Conservation (phyloP, 2,797 vertebrate species). For the Tragopan temminckii region DNA sequence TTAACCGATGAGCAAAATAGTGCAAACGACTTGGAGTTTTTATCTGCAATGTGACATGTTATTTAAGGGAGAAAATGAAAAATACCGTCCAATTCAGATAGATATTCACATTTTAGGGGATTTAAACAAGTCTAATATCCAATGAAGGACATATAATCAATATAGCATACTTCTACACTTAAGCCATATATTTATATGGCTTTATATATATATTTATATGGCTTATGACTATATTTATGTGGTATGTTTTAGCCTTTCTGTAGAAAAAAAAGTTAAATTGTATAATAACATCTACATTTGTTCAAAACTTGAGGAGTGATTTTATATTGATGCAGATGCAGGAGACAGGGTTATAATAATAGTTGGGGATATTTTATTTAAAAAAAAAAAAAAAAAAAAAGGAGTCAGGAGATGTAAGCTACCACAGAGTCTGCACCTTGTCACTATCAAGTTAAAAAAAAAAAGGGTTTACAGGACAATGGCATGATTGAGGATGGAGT, state of each 20-base stretch:
- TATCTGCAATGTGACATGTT: not conserved
- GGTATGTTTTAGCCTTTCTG: not conserved
- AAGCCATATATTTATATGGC: not conserved
- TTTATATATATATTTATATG: too few relatives aligned
- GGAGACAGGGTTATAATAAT: not conserved
- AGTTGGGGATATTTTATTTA: not conserved
- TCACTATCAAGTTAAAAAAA: not conserved
- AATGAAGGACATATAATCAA: not conserved
- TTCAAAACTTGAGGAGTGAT: conserved; percentile 12
- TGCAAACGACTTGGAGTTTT: not conserved
- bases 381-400: not conserved
- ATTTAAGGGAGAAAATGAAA: not conserved
- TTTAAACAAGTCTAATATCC: not conserved
- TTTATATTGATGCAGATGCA: conserved; percentile 17
- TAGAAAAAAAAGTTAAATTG: not conserved
- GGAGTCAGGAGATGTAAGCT: not conserved
- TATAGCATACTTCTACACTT: not conserved
- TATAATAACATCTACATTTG: conserved; percentile 5
- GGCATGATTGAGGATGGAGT: not conserved
- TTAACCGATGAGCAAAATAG: not conserved
- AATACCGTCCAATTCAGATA: not conserved
- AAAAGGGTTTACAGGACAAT: not conserved
- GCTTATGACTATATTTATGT: not conserved
- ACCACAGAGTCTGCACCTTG: not conserved
- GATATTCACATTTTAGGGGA: not conserved